These are phyloP conservation scores for Thripadectes ignobilis DNA, from an alignment of 2,797 vertebrate species.

Conservation along the genomic window DNA sequence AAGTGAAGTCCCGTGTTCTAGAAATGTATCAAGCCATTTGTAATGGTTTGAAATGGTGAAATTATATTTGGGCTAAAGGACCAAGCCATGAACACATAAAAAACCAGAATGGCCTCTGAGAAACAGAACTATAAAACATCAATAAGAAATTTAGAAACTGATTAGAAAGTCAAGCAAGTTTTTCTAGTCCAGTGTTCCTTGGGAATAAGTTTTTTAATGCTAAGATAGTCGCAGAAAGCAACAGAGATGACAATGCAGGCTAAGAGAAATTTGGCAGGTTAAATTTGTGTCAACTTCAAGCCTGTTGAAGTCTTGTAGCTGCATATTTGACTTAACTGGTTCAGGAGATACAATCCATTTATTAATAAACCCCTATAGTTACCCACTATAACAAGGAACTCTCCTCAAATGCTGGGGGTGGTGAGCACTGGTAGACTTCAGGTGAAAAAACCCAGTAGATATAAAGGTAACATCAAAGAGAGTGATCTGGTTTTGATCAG, in stretches of 20 bases:
- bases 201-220: background rate
- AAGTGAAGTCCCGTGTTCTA: background rate
- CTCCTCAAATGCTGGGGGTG: background rate
- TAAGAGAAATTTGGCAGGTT: background rate
- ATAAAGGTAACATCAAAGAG: background rate
- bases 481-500: background rate
- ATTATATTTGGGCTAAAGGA: background rate
- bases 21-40: background rate
- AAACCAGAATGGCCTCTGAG: background rate
- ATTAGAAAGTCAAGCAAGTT: background rate
- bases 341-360: background rate
- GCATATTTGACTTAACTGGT: background rate
- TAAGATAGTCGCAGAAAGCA: background rate
- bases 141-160: background rate
- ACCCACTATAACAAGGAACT: background rate
- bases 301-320: background rate
- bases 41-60: background rate
- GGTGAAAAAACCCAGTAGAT: background rate
- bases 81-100: background rate
- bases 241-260: background rate
- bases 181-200: background rate
- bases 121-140: background rate
- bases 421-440: background rate
- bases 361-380: background rate
- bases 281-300: background rate